A percentile compares a stretch with the other conserved stretches of the same genome.
These are phyloP conservation scores for Sanderia malayensis DNA, from an alignment of 30 jellyfish, hydroid and myxozoan species.

Conservation along the genomic window DNA sequence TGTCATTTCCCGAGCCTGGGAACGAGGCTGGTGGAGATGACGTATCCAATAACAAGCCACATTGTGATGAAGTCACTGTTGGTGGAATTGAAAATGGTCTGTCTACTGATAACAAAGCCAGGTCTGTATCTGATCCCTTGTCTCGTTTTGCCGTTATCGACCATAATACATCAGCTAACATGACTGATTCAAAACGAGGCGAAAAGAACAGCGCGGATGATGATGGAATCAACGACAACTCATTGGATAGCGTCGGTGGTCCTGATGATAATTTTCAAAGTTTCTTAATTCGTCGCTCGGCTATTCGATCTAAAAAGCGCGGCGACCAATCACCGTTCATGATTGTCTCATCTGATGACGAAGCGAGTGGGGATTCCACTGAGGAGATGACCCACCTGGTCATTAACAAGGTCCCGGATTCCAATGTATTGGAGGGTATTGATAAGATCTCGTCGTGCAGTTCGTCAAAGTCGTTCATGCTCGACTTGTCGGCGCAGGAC, in stretches of 20 bases:
- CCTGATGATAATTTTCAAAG: slow-evolving; percentile 39
- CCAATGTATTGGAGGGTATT: slow-evolving; percentile 27
- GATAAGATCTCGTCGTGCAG: background rate
- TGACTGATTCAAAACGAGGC: background rate
- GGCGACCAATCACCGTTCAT: slow-evolving; percentile 61
- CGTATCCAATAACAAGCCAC: no score
- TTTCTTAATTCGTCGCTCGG: slow-evolving; percentile 52
- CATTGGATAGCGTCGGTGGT: slow-evolving; percentile 53
- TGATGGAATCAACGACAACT: slow-evolving; percentile 11
- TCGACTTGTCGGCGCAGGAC: slow-evolving; percentile 30
- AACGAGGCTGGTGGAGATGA: background rate
- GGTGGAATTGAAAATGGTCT: background rate
- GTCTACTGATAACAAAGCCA: background rate
- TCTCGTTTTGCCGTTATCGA: background rate
- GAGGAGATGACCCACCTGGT: slow-evolving; percentile 20
- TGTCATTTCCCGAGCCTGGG: no score
- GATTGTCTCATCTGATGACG: slow-evolving; percentile 54
- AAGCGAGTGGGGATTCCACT: slow-evolving; percentile 1
- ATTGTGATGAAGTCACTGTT: background rate
- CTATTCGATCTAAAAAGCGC: slow-evolving; percentile 1
- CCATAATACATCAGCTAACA: background rate
- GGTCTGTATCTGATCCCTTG: background rate
- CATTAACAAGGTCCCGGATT: slow-evolving; percentile 35
- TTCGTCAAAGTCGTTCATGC: background rate
- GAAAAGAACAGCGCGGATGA: slow-evolving; percentile 5